A percentile compares a stretch with the other conserved stretches of the same genome.
Evolutionary conservation across 2,888 invertebrate species (phyloP).

Genomic region (Abscondita cerata): DNA sequence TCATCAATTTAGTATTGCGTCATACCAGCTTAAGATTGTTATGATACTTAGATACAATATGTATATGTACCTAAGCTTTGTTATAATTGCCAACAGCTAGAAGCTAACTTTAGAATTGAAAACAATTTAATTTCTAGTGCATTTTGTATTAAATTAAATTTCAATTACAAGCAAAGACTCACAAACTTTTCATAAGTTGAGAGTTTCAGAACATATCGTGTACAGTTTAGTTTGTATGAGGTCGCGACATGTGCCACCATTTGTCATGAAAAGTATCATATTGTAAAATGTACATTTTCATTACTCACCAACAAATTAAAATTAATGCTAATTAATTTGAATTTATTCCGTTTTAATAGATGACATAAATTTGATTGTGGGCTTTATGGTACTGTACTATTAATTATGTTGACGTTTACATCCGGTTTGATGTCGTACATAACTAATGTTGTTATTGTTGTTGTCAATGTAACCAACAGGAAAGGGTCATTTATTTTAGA

Average conservation of each 20-base stretch:
- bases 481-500: neutral
- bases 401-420: constrained; percentile 14
- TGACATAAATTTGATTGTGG: constrained; percentile 3
- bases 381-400: neutral
- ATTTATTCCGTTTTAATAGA: neutral
- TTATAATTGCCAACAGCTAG: too few relatives aligned
- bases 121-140: too few relatives aligned
- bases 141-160: too few relatives aligned
- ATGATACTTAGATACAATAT: too few relatives aligned
- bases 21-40: too few relatives aligned
- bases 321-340: neutral
- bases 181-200: too few relatives aligned
- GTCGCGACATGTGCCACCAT: neutral
- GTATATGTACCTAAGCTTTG: too few relatives aligned
- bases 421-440: constrained; percentile 6
- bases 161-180: too few relatives aligned
- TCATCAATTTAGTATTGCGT: too few relatives aligned
- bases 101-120: too few relatives aligned
- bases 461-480: neutral
- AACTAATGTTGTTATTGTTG: constrained; percentile 9
- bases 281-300: neutral
- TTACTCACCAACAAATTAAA: neutral
- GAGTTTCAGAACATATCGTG: too few relatives aligned
- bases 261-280: neutral
- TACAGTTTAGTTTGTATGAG: too few relatives aligned